A percentile compares a stretch with the other conserved stretches of the same genome.
These are phyloP conservation scores for Paralvinella palmiformis DNA, from an alignment of 1,140 invertebrate species.

Conservation along the genomic window DNA sequence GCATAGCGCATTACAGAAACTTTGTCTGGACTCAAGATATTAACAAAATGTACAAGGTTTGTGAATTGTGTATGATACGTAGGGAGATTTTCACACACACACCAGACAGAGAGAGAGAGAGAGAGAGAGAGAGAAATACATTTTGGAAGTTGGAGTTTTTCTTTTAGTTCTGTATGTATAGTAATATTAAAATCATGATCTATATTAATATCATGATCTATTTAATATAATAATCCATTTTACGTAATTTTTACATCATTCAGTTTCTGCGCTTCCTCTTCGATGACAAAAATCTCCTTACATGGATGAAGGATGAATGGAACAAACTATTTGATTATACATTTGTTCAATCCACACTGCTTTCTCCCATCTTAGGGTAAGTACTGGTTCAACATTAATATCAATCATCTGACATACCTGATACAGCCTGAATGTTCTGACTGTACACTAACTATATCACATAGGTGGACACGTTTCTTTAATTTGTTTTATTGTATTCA, in stretches of 20 bases:
- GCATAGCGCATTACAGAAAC: constrained; percentile 39
- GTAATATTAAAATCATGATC: not conserved
- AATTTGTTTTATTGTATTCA: too few relatives aligned
- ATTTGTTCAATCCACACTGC: constrained; percentile 40
- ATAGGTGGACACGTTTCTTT: too few relatives aligned
- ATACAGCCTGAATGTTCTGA: too few relatives aligned
- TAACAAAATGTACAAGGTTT: constrained; percentile 43
- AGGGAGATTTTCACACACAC: too few relatives aligned
- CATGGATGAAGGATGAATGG: constrained; percentile 49
- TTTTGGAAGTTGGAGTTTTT: too few relatives aligned
- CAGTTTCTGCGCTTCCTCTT: constrained; percentile 46
- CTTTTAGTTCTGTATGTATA: not conserved
- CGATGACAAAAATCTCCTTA: constrained; percentile 42
- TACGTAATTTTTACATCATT: too few relatives aligned
- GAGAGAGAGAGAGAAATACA: too few relatives aligned
- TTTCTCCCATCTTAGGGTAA: constrained; percentile 39
- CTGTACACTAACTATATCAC: too few relatives aligned
- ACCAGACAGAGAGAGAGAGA: too few relatives aligned
- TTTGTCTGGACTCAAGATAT: constrained; percentile 37
- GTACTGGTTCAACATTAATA: not conserved
- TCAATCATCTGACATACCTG: too few relatives aligned
- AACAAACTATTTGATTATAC: constrained; percentile 38
- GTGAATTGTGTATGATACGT: too few relatives aligned
- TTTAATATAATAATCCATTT: not conserved
- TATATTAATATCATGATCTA: not conserved